Percentiles rank a stretch among this genome's conserved stretches.
These are phyloP conservation scores for Umimayanthus chanpuru DNA, from an alignment of 92 coral and sea anemone species.

Conservation along the genomic window DNA sequence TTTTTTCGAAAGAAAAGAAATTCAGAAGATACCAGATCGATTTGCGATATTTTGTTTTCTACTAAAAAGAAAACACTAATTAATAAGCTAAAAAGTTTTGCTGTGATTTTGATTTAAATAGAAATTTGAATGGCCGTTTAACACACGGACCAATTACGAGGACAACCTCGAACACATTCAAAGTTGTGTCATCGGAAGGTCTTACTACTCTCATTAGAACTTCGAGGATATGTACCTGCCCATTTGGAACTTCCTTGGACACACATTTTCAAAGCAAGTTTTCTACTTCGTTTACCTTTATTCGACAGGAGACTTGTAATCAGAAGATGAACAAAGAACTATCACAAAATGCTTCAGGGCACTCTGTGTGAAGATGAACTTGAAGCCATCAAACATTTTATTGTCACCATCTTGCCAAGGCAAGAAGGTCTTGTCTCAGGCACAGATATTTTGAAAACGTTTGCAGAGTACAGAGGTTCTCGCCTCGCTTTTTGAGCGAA, in stretches of 20 bases:
- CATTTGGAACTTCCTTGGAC: conserved; percentile 43
- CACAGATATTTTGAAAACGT: conserved; percentile 58
- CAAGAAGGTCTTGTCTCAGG: conserved; percentile 41
- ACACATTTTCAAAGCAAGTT: conserved; percentile 46
- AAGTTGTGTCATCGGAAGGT: conserved; percentile 6
- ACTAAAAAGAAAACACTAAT: too few relatives aligned
- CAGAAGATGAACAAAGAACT: conserved; percentile 43
- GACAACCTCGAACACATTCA: conserved; percentile 12
- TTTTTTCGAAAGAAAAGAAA: too few relatives aligned
- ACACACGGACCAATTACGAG: too few relatives aligned
- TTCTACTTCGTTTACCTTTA: conserved; percentile 19
- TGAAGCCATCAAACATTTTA: not conserved
- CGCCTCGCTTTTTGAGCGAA: conserved; percentile 63
- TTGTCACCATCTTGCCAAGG: conserved; percentile 2
- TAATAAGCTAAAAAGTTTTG: too few relatives aligned
- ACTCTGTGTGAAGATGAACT: not conserved
- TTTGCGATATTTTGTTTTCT: too few relatives aligned
- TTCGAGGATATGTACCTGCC: conserved; percentile 16
- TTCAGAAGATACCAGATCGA: too few relatives aligned
- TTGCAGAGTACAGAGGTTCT: conserved; percentile 57
- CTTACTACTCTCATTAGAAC: conserved; percentile 7
- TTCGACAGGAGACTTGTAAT: conserved; percentile 31
- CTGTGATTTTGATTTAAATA: too few relatives aligned
- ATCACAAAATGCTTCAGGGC: conserved; percentile 27
- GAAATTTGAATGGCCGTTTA: too few relatives aligned